Evolutionary conservation across 1,140 invertebrate species (phyloP).

Genomic region (Drosophila grimshawi): DNA sequence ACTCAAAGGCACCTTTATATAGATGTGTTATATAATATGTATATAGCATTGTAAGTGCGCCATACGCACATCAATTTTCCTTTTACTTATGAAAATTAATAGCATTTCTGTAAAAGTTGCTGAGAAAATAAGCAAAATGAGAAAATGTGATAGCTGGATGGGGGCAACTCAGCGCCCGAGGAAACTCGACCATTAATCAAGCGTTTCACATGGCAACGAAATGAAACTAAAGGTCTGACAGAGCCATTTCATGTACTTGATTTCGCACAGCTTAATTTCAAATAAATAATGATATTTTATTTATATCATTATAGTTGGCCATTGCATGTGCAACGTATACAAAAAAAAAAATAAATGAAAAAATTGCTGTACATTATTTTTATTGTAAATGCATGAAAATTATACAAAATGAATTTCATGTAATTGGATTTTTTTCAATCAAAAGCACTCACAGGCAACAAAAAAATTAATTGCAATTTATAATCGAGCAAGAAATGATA

Average conservation of each 20-base stretch:
- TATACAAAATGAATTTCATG: conserved; percentile 4
- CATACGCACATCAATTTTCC: conserved; percentile 41
- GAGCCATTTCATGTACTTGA: conserved; percentile 28
- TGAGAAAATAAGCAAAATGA: neutral
- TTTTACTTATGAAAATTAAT: conserved; percentile 55
- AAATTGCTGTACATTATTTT: neutral
- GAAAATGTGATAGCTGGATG: conserved; percentile 13
- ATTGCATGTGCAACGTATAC: conserved; percentile 11
- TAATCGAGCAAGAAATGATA: neutral
- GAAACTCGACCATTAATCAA: conserved; percentile 34
- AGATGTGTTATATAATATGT: neutral
- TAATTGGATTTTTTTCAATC: conserved; percentile 6
- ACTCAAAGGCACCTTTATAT: conserved; percentile 1
- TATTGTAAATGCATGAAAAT: neutral
- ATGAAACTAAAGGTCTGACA: conserved; percentile 36
- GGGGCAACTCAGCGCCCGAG: neutral
- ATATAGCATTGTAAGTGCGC: neutral
- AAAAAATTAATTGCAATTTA: conserved; percentile 1
- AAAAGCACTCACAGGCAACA: neutral
- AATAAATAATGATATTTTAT: conserved; percentile 24
- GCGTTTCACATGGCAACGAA: conserved; percentile 18
- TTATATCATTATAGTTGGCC: conserved; percentile 2
- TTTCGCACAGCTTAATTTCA: conserved; percentile 4
- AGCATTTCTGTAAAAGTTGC: conserved; percentile 29
- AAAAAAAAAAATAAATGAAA: neutral